Evolutionary conservation across 2,888 invertebrate genomes (phyloP).

Genomic region (Crossocerus cetratus): DNA sequence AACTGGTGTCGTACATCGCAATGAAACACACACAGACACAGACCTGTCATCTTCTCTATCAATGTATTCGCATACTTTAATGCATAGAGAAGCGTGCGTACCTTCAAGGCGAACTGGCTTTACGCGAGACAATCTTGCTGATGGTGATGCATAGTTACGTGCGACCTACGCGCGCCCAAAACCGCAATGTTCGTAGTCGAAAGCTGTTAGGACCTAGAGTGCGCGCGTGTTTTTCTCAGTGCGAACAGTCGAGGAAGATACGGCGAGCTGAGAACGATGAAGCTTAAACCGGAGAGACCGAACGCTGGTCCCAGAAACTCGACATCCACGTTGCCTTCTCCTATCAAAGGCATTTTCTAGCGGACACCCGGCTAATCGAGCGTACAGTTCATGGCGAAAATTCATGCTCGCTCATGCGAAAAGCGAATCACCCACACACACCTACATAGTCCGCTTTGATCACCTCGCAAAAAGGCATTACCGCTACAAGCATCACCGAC

Average conservation of each 20-base stretch:
- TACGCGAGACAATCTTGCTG: constrained; percentile 5
- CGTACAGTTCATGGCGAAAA: not conserved
- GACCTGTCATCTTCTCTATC: not conserved
- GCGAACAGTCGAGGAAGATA: not conserved
- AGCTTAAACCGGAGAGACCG: not conserved
- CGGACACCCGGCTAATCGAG: not conserved
- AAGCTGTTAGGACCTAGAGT: not conserved
- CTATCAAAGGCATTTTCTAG: constrained; percentile 2
- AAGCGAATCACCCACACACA: not conserved
- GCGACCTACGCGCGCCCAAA: constrained; percentile 11
- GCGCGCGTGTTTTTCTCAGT: not conserved
- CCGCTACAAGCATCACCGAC: not conserved
- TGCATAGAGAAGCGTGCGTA: not conserved
- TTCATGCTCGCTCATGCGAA: not conserved
- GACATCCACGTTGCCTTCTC: not conserved
- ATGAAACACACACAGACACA: too few relatives aligned
- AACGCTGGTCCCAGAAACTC: not conserved
- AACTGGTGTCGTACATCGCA: not conserved
- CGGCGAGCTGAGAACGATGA: not conserved
- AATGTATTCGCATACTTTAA: constrained; percentile 8
- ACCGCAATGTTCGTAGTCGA: not conserved
- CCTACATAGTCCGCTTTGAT: not conserved
- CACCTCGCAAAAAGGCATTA: not conserved
- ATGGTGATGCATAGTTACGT: not conserved
- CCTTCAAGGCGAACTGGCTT: constrained; percentile 10